phyloP scores from a whole-genome alignment of 2,797 vertebrate genomes.

The Alcedo quadribrachys region DNA sequence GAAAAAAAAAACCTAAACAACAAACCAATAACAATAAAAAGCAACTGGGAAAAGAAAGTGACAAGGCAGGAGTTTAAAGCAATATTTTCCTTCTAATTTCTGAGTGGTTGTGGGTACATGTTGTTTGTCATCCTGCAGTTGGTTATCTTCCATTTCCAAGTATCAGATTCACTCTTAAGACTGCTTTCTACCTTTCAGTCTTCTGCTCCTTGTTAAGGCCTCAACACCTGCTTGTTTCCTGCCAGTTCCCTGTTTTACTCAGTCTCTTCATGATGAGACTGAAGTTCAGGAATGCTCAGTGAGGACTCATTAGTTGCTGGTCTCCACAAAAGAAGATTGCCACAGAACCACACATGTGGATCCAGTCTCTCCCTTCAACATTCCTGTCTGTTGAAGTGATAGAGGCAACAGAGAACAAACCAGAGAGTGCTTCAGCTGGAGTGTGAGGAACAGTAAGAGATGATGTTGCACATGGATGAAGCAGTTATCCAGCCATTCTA shows the following conservation, averaged over 20 bases:
- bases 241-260: background rate
- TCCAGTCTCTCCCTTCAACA: background rate
- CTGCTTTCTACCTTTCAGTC: background rate
- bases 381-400: background rate
- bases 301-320: background rate
- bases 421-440: background rate
- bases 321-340: background rate
- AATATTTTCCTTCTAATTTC: background rate
- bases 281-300: background rate
- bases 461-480: background rate
- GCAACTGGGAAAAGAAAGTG: background rate
- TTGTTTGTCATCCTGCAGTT: background rate
- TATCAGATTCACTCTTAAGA: background rate
- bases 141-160: background rate
- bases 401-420: background rate
- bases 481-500: background rate
- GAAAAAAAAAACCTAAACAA: background rate
- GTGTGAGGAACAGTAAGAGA: background rate
- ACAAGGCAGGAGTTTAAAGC: background rate
- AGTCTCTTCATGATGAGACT: background rate
- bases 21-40: background rate
- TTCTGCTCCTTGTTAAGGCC: background rate
- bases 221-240: background rate
- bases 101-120: background rate
- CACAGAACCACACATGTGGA: accelerated